These are phyloP conservation scores for Candoia aspera DNA, from an alignment of 2,113 vertebrate species.

Conservation along the genomic window DNA sequence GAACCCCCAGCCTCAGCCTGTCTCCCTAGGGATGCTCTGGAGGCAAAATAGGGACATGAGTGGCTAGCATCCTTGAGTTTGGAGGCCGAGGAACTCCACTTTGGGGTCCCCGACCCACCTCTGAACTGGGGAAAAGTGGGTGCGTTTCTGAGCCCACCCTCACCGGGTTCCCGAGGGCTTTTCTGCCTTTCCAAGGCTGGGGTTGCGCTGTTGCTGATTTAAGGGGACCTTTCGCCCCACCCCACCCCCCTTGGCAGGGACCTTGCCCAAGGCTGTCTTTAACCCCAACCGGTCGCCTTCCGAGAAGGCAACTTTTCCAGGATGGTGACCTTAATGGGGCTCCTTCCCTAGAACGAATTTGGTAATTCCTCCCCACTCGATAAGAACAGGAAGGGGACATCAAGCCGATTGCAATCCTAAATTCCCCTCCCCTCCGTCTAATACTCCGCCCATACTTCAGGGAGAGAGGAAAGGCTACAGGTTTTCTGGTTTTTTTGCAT, in stretches of 20 bases:
- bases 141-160: neutral
- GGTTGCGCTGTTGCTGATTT: neutral
- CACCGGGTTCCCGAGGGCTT: neutral
- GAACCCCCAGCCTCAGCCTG: neutral
- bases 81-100: no score
- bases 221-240: neutral
- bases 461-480: rapidly evolving
- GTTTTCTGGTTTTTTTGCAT: neutral
- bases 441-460: no score
- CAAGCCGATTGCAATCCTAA: neutral
- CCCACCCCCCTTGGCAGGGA: neutral
- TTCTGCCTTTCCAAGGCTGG: neutral
- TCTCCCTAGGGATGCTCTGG: neutral
- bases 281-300: neutral
- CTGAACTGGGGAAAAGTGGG: neutral
- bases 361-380: rapidly evolving
- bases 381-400: neutral
- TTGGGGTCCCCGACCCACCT: no score
- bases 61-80: no score
- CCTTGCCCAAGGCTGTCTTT: neutral
- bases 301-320: neutral
- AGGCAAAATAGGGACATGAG: neutral
- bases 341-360: neutral
- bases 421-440: neutral
- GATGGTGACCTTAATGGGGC: neutral